These are phyloP conservation scores for Drosophila sulfurigaster DNA, from an alignment of 1,140 invertebrate genomes.

Conservation along the genomic window DNA sequence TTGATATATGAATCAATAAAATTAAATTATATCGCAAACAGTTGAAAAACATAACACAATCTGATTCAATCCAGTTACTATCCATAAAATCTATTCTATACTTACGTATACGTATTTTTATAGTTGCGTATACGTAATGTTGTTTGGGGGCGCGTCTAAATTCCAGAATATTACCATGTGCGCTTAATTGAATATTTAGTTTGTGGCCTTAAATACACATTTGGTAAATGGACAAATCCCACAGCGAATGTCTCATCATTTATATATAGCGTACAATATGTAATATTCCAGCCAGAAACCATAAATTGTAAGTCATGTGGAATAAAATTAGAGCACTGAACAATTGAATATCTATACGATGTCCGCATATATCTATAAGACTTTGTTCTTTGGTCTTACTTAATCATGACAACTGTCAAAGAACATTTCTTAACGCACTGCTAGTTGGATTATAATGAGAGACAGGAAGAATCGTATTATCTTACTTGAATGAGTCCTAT, in stretches of 20 bases:
- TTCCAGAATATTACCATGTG: conserved; percentile 24
- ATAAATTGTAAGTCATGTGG: not conserved
- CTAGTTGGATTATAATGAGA: not conserved
- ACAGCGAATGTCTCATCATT: conserved; percentile 23
- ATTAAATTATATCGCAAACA: conserved; percentile 32
- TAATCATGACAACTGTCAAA: conserved; percentile 14
- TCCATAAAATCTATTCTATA: conserved; percentile 42
- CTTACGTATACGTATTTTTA: conserved; percentile 21
- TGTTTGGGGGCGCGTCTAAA: conserved; percentile 33
- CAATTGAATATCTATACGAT: not conserved
- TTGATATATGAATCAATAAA: conserved; percentile 68
- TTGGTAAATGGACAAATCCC: conserved; percentile 6
- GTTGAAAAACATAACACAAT: conserved; percentile 31
- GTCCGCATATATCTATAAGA: not conserved
- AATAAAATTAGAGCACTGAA: conserved; percentile 3
- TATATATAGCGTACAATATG: not conserved
- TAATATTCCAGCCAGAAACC: not conserved
- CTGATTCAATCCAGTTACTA: conserved; percentile 11
- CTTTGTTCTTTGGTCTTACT: not conserved
- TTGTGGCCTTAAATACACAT: conserved; percentile 7
- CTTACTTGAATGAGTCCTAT: not conserved
- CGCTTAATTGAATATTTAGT: conserved; percentile 15
- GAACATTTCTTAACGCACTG: not conserved
- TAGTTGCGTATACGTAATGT: conserved; percentile 10
- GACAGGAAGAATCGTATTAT: conserved; percentile 3